phyloP scores from a whole-genome alignment of 1,140 invertebrate species.

The Achatina immaculata region DNA sequence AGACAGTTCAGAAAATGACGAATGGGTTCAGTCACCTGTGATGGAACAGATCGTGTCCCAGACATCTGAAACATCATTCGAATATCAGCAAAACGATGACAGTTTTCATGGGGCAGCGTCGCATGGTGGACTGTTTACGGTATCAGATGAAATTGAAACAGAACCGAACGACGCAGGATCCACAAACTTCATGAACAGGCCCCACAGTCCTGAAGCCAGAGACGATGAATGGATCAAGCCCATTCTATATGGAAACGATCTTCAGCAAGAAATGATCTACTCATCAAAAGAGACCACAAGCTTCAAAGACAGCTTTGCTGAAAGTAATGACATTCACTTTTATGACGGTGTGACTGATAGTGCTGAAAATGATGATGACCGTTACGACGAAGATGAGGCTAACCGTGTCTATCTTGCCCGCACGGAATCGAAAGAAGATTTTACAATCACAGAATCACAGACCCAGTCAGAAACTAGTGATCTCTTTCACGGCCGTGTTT shows the following conservation, averaged over 20 bases:
- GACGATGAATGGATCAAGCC: slow-evolving; percentile 31
- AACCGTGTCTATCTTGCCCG: too few species aligned
- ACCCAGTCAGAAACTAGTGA: too few species aligned
- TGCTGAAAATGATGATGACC: too few species aligned
- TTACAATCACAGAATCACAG: too few species aligned
- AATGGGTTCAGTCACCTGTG: neutral
- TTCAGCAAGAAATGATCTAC: neutral
- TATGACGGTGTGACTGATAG: too few species aligned
- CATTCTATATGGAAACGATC: neutral
- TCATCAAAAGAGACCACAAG: neutral
- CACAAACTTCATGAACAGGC: neutral
- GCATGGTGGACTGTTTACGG: neutral
- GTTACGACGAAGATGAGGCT: too few species aligned
- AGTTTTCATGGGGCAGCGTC: neutral
- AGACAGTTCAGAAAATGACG: neutral
- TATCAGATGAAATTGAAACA: slow-evolving; percentile 7
- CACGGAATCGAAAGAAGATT: too few species aligned
- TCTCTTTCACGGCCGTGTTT: too few species aligned
- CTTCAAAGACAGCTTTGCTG: neutral
- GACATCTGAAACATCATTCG: neutral
- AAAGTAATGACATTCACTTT: too few species aligned
- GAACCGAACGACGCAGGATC: neutral
- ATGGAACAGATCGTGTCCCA: neutral
- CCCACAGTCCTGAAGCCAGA: slow-evolving; percentile 1
- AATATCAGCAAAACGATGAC: neutral